Evolutionary conservation across 2,888 invertebrate species (phyloP), one percentile per base, ranked within the genome.

Genomic region (Diarsia mendica): DNA sequence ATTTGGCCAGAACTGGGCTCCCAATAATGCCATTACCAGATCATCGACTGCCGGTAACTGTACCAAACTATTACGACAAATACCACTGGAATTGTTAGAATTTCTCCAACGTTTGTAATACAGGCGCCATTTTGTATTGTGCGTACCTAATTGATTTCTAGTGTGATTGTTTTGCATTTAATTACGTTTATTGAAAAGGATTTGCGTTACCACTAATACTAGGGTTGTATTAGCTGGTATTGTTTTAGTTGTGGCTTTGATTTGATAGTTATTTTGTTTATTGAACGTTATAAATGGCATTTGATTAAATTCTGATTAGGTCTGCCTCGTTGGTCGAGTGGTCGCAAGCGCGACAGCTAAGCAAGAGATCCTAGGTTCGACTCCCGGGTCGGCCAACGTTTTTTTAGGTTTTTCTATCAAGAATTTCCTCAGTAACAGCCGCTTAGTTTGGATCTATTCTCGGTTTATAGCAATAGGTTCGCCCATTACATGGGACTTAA

Each of bases 51-150:
- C 18, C 23, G 15, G 3, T 33, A 18, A 75, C 44, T 55, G 78
- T 78, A 78, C 80, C 9, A 15, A 53, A 63, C 4, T 3, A 2
- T 71, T 64, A 71, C 49, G 69, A 72, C 69, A 76, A 84, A 85
- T 84, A 76, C 79, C 53, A 74, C 49, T 67, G 61, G n/a, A 74
- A 85, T 85, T 79, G 72, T 74, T 72, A 51, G 73, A 73, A 82
- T 79, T 74, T 65, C 75, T 60, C 66, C 33, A 74, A 72, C 68
- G 70, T 58, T 84, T 48, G 58, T 28, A 61, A 55, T 61, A 53
- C 33, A 48, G 64, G 49, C 79, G 73, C 72, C 74, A 72, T 84
- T 33, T 82, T 82, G 75, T 71, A 78, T 66, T 85, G 61, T 72
- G 73, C 58, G 55, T 20, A 79, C 44, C 66, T 82, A 72, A 79